Evolutionary conservation across 2,113 vertebrate genomes (phyloP), one percentile per base, ranked within the genome.

Genomic region (Pterocles gutturalis): DNA sequence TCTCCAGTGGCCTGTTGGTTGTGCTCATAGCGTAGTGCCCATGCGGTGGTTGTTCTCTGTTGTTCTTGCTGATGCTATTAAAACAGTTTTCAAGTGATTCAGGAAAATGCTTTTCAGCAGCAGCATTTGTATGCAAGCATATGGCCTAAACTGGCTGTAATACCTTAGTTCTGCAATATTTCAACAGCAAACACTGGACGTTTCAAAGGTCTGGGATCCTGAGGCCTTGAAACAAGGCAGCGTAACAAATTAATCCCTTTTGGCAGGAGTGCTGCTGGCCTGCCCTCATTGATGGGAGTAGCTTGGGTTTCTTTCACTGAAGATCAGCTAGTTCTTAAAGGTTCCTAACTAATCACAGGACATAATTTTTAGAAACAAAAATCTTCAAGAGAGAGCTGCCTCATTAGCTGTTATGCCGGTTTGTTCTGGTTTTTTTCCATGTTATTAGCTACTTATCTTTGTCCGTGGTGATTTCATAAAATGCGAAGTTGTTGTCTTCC

Each of bases 381-480:
- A 6, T 49, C n/a, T 73, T 66, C 11, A 19, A 46, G n/a, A 5
- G 1, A 66, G 51, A 80, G 13, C 19, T 72, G 11, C 29, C 36
- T 55, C 29, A 18, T 17, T 34, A 41, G 45, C 29, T 48, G 36
- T 48, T 87, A 14, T 15, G 6, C 7, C 45, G 3, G 70, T 98
- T 97, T 78, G 98, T 98, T 97, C 97, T 93, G 95, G 97, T 61
- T 87, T 98, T 97, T 85, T 97, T 92, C 75, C 12, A 41, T 55
- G 96, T 96, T 5, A 98, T 98, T 53, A 98, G 87, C 53, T 10
- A 6, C 34, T 98, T 98, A 3, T 98, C 95, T 58, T 97, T 99
- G 34, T 98, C 83, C 75, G 87, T 55, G 3, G 97, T 98, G 85
- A 99, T 82, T 94, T 97, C 95, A 13, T 65, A 55, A 62, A 67